Base-by-base conservation (phyloP, 2,888 invertebrate species). In the Odontocerum albicorne region DNA sequence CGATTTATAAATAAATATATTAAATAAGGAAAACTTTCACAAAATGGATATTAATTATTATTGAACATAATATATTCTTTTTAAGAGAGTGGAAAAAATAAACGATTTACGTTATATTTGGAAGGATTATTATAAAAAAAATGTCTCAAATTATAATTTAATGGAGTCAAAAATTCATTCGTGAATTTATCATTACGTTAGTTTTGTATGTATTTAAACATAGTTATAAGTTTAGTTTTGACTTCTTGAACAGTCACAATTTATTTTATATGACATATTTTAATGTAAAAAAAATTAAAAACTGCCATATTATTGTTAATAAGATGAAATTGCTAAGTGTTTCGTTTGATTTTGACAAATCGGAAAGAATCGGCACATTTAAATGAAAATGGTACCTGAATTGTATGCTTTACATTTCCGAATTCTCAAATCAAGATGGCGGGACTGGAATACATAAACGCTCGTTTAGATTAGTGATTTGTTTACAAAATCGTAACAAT, bases 251-350 rank as follows among this genome's bases (percentile, higher is more conserved):
- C 43, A 49, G 54, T 54, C 43, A 50, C 43, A 55, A 55, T 44
- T 49, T 49, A 49, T 39, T 49, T 43, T 31, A 49, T 39, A 49
- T 47, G 46, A 56, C 46, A 60, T 49, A 52, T 54, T 50, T 54
- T 57, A 42, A 49, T 57, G 49, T 54, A 60, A 51, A 54, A 53
- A 53, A 22, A 38, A 46, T 33, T 40, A 54, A 55, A 58, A 60
- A 60, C 59, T 60, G 59, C 59, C 59, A 60, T 60, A 60, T 60
- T 60, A 60, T 51, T 57, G 50, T 57, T 57, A 54, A 57, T 60
- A 60, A 53, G 50, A 53, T 57, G 57, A 53, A 39, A 44, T 56
- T 43, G 49, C 43, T 49, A 42, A 32, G 44, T 31, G 35, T 60
- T 35, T 49, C 43, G 50, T 49, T 50, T 50, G 57, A 46, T 57